phyloP scores from a whole-genome alignment of 2,797 vertebrate genomes.

The Pseudochromis fuscus region DNA sequence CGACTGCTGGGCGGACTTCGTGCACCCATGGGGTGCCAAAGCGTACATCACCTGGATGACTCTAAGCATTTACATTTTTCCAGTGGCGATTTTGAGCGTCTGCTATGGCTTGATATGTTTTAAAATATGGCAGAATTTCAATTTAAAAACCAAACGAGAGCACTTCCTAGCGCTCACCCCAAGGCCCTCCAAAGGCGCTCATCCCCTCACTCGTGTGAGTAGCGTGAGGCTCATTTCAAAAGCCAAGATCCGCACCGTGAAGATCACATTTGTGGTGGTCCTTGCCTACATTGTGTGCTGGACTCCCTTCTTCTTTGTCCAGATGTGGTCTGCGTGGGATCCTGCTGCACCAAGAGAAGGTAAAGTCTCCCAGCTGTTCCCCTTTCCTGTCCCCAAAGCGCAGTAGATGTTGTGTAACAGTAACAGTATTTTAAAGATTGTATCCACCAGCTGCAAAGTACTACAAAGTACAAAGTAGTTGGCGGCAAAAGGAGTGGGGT shows the following conservation, averaged over 20 bases:
- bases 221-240: constrained; percentile 96
- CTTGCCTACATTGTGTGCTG: constrained; percentile 96
- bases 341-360: constrained; percentile 93
- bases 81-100: constrained; percentile 90
- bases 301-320: constrained; percentile 98
- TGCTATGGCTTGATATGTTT: constrained; percentile 97
- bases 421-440: neutral
- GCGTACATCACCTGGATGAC: constrained; percentile 98
- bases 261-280: constrained; percentile 99
- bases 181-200: constrained; percentile 64
- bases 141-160: constrained; percentile 89
- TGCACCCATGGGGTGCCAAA: constrained; percentile 95
- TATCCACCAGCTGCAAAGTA: neutral
- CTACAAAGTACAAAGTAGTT: neutral
- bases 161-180: constrained; percentile 76
- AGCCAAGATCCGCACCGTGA: constrained; percentile 97
- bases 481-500: neutral
- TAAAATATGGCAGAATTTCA: constrained; percentile 98
- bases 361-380: constrained; percentile 65
- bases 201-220: constrained; percentile 91
- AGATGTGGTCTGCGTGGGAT: constrained; percentile 99
- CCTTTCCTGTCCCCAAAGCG: neutral
- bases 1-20: constrained; percentile 97
- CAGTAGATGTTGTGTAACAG: too few relatives aligned
- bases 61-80: constrained; percentile 94